Base-by-base conservation (phyloP, 2,797 vertebrate genomes). In the Pangasius macronema region DNA sequence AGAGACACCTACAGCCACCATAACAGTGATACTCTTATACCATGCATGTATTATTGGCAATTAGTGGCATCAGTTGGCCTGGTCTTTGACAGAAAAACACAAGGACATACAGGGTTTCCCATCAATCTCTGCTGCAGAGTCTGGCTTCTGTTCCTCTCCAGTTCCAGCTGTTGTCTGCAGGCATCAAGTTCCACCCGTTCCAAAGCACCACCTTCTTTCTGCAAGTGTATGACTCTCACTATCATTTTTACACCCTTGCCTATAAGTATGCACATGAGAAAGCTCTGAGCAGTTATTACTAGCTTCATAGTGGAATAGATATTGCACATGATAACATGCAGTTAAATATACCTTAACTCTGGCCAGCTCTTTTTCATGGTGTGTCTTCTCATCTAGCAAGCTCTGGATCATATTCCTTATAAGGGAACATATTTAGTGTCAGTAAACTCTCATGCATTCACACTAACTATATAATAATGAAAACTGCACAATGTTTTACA, bases 111-210 rank as follows among this genome's bases (percentile, higher is more conserved):
- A 68, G 85, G 85, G 55, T 89, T 83, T n/a, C 82, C 88, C 82
- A 88, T 87, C 18, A 85, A 49, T 87, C 68, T 93, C 27, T 92
- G 90, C 86, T 91, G 87, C 30, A 91, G 49, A 0, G 11, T 22
- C 33, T 87, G 92, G 65, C 83, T 93, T 85, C 91, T 90, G 89
- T 88, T 93, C 55, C 49, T 92, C 85, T 94, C 92, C 72, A 94
- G 83, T 86, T 95, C 91, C 90, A 90, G 89, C 85, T 94, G 92
- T 72, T 92, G 92, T 90, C 91, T 92, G 87, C 92, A 93, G 4
- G 90, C 87, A 0, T 93, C 91, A 49, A 94, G 91, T 87, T 94
- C 91, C 67, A 90, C 85, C 73, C 22, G 90, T 11, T 92, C 87
- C 81, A 90, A 85, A 30, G 89, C 90, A 4, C 90, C 90, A 75